Conservation (phyloP, 2,797 vertebrate genomes). For the Pogonophryne albipinna region DNA sequence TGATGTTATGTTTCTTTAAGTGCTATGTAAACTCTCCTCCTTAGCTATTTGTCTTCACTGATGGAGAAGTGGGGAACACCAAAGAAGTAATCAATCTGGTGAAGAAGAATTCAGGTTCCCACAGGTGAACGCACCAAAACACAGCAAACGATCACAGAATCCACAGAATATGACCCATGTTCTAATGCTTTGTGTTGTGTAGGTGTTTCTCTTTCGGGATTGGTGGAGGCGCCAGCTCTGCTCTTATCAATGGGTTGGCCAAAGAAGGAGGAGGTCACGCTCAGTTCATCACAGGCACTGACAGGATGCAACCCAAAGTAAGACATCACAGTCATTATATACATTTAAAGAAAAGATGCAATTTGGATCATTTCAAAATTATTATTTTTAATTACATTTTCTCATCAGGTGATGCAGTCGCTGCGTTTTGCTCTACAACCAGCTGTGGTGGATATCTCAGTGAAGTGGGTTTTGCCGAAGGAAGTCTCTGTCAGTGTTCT, state of each 20-base stretch:
- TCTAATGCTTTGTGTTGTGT: slow-evolving; percentile 24
- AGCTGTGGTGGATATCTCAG: slow-evolving; percentile 70
- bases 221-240: slow-evolving; percentile 89
- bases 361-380: no score
- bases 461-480: slow-evolving; percentile 81
- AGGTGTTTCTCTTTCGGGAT: slow-evolving; percentile 93
- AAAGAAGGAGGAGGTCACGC: slow-evolving; percentile 82
- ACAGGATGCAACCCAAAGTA: slow-evolving; percentile 90
- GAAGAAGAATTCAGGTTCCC: slow-evolving; percentile 68
- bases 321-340: background rate
- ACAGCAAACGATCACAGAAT: no score
- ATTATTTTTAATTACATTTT: background rate
- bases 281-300: slow-evolving; percentile 88
- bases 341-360: no score
- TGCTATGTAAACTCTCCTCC: slow-evolving; percentile 16
- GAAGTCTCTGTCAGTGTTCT: slow-evolving; percentile 75
- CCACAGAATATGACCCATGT: background rate
- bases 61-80: slow-evolving; percentile 83
- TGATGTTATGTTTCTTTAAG: background rate
- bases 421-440: slow-evolving; percentile 86
- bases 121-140: slow-evolving; percentile 74
- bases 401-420: slow-evolving; percentile 84
- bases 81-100: slow-evolving; percentile 78
- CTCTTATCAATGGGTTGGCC: slow-evolving; percentile 88
- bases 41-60: slow-evolving; percentile 87